Evolutionary conservation across 2,797 vertebrate species (phyloP).

Genomic region (Sebastes matsubarae): DNA sequence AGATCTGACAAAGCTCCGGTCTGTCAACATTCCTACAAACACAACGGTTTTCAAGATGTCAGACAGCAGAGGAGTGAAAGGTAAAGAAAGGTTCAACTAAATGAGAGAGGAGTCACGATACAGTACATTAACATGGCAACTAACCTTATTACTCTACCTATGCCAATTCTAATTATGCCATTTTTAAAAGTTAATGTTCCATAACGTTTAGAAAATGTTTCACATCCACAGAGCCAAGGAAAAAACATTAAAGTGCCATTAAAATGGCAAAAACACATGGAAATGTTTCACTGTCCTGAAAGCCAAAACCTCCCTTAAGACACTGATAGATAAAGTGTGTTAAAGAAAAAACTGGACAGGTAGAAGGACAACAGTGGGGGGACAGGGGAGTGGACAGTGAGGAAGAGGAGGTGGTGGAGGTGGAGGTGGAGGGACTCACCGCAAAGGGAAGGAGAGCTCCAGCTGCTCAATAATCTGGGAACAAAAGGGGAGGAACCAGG

Average conservation of each 20-base stretch:
- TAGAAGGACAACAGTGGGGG: neutral
- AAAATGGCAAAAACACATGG: conserved; percentile 17
- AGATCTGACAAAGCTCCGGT: conserved; percentile 88
- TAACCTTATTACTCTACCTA: neutral
- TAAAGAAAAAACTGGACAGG: neutral
- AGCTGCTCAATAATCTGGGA: conserved; percentile 89
- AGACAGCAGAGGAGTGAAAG: neutral
- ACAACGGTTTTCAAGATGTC: conserved; percentile 23
- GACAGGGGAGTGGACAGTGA: neutral
- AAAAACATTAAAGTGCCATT: neutral
- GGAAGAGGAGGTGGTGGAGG: conserved; percentile 20
- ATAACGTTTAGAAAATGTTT: neutral
- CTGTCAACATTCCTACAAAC: conserved; percentile 86
- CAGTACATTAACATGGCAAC: neutral
- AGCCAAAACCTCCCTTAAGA: neutral
- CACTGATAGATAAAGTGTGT: neutral
- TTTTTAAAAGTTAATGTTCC: conserved; percentile 1
- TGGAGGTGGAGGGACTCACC: conserved; percentile 78
- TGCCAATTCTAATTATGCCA: neutral
- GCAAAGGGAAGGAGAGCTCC: conserved; percentile 88
- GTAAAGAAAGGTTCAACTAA: neutral
- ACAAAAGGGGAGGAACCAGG: conserved; percentile 56
- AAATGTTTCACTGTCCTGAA: conserved; percentile 10
- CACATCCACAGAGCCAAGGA: neutral
- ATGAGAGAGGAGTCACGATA: neutral